phyloP scores from a whole-genome alignment of 64 coral and sea anemone species.

The Actinia equina region DNA sequence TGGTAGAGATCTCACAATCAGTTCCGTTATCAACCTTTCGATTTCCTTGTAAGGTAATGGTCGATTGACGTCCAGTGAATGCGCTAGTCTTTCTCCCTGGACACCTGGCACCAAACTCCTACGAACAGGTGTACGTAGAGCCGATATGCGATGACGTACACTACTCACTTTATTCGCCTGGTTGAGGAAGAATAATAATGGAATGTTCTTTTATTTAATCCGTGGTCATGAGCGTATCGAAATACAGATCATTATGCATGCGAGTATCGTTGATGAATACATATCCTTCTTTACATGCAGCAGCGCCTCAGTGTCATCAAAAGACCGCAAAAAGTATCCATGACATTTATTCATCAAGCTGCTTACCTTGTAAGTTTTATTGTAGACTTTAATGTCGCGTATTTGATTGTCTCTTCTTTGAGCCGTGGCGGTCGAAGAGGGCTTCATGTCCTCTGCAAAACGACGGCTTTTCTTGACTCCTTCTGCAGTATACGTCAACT shows the following conservation, averaged over 20 bases:
- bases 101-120: constrained; percentile 5
- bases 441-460: neutral
- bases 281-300: too few species aligned
- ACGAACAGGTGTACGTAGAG: constrained; percentile 5
- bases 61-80: constrained; percentile 13
- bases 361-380: neutral
- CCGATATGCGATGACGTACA: neutral
- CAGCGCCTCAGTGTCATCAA: too few species aligned
- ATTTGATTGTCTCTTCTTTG: neutral
- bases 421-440: neutral
- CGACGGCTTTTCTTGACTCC: neutral
- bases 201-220: too few species aligned
- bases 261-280: too few species aligned
- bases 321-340: too few species aligned
- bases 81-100: neutral
- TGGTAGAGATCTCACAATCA: neutral
- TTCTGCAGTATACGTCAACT: neutral
- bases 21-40: neutral
- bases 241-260: too few species aligned
- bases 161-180: neutral
- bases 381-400: neutral
- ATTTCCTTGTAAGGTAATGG: constrained; percentile 9
- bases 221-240: too few species aligned
- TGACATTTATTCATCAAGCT: neutral
- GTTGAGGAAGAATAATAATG: neutral